Evolutionary conservation across 2,797 vertebrate species (phyloP).

Genomic region (Chloroceryle inda): DNA sequence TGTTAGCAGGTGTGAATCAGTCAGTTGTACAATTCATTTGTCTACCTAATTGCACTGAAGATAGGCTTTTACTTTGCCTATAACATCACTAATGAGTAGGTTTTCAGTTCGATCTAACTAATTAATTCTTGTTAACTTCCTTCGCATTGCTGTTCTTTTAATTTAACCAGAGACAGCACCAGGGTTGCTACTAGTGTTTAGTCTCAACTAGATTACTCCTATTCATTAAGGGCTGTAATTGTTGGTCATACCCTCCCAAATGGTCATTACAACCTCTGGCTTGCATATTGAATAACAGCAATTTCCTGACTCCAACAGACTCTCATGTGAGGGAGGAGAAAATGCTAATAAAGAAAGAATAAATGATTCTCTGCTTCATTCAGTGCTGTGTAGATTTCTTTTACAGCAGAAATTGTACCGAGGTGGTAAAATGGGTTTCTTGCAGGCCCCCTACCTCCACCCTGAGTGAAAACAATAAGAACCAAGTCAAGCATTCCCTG

Average conservation of each 20-base stretch:
- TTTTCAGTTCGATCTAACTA: slow-evolving; percentile 89
- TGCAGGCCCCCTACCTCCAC: slow-evolving; percentile 86
- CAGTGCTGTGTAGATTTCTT: slow-evolving; percentile 85
- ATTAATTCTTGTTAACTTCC: slow-evolving; percentile 92
- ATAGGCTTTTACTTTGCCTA: slow-evolving; percentile 90
- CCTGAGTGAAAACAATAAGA: slow-evolving; percentile 87
- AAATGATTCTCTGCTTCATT: slow-evolving; percentile 87
- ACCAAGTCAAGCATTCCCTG: slow-evolving; percentile 87
- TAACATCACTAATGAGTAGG: slow-evolving; percentile 91
- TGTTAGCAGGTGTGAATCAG: slow-evolving; percentile 89
- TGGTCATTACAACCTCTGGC: slow-evolving; percentile 88
- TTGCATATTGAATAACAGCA: slow-evolving; percentile 87
- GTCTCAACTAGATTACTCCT: slow-evolving; percentile 86
- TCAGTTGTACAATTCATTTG: slow-evolving; percentile 91
- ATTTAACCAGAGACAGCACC: slow-evolving; percentile 85
- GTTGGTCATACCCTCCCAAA: slow-evolving; percentile 87
- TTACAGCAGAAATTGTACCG: slow-evolving; percentile 84
- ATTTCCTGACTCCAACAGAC: slow-evolving; percentile 87
- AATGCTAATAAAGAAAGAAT: slow-evolving; percentile 88
- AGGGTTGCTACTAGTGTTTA: slow-evolving; percentile 85
- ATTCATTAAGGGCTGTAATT: slow-evolving; percentile 89
- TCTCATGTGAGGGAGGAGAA: slow-evolving; percentile 85
- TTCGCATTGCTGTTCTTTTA: slow-evolving; percentile 86
- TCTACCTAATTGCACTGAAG: slow-evolving; percentile 92
- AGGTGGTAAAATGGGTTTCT: slow-evolving; percentile 83